Base-by-base conservation (phyloP, 2,113 vertebrate species). In the Epinephelus fuscoguttatus region DNA sequence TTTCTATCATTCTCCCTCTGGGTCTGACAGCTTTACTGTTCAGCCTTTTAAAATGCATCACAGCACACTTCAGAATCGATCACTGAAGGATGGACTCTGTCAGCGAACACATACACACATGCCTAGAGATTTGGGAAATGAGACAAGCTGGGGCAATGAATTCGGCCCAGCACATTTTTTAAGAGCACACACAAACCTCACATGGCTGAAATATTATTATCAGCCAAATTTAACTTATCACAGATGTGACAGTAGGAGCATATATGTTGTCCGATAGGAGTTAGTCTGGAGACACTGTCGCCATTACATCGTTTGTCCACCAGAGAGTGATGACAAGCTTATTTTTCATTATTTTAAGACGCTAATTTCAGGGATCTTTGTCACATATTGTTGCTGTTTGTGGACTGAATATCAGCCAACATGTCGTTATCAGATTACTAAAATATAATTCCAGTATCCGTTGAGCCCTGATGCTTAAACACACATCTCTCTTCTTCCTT, bases 1-100 rank as follows among this genome's bases (percentile, higher is more conserved):
- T 81, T 82, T 68, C 88, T 40, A 55, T 77, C 63, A 69, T 40
- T 75, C 70, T 81, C 70, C 70, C 70, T 75, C 21, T 23, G 37
- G 75, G 63, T 68, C 84, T 79, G 72, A 87, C 82, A 84, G 90
- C 81, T 84, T 83, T 63, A 78, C 55, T 53, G 62, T 81, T 66
- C n/a, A 19, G 69, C 75, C 67, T 80, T 86, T 90, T 88, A 89
- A 90, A 91, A 93, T 91, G 85, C 78, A 85, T 84, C 73, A 80
- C 84, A 63, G 77, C 50, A 62, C 70, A 52, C 84, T 77, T 72
- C 18, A 25, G 59, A 81, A 92, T 91, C 80, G 57, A 90, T 89
- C 78, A 75, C 33, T 84, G 79, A 60, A 76, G 71, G 80, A 86
- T 69, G 61, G 21, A 50, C 25, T 55, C 27, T 47, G 80, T 69